Evolutionary conservation across 2,797 vertebrate genomes (phyloP), one percentile per base, ranked within the genome.

Genomic region (Mionectes olivaceus): DNA sequence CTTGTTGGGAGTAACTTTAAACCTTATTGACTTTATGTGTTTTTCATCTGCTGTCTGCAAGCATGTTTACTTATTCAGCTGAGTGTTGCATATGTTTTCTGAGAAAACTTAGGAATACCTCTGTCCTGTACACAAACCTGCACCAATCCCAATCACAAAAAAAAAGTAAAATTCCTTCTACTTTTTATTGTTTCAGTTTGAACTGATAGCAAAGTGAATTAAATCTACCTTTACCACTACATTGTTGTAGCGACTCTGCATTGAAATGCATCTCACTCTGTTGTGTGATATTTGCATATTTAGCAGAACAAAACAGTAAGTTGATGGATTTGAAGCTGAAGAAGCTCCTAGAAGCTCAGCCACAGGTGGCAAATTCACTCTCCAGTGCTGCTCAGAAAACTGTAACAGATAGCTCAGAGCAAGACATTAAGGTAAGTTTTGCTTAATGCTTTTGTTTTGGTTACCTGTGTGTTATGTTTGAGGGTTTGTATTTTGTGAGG

Each of bases 241-340:
- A 71, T 90, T 96, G 89, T 96, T 94, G 93, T 90, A 90, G 65
- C 3, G 4, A 64, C 76, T 95, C 78, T 73, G 94, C 69, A 93
- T 97, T 90, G 91, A 96, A 97, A 95, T 96, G 69, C 67, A 80
- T 96, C 87, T 98, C 91, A 96, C 78, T 95, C 79, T 83, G 86
- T 97, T 97, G 92, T 96, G 85, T 96, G 89, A 70, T 93, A 94
- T 98, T 98, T 98, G 95, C 92, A 91, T 97, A 96, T 97, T 89
- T 97, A 99, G 99, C 98, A 97, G 97, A 98, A 97, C 98, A 98
- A 96, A 99, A 98, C 97, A 99, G 98, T 96, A 99, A 98, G 83
- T 98, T 99, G 59, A 92, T 99, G 96, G 99, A 99, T 95, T 98
- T 99, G 97, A 99, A 99, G 97, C 98, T 99, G 96, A 99, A 99